phyloP scores from a whole-genome alignment of 2,113 vertebrate genomes.

The Epinephelus lanceolatus region DNA sequence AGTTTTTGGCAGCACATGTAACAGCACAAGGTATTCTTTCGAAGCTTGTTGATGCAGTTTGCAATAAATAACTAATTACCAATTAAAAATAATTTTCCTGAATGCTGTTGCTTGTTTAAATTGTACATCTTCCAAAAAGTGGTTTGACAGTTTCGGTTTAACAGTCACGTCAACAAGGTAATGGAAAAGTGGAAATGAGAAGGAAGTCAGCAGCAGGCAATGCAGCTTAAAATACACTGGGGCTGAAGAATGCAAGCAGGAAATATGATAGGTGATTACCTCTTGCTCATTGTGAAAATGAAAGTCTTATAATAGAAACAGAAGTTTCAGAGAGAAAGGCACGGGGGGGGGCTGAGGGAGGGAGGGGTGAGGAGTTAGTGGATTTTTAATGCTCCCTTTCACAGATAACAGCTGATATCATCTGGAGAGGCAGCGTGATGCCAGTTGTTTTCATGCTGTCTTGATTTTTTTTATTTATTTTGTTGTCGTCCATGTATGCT shows the following conservation, averaged over 20 bases:
- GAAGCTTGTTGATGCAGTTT: not conserved
- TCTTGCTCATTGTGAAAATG: constrained; percentile 52
- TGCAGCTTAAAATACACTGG: constrained; percentile 45
- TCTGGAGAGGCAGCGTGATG: constrained; percentile 32
- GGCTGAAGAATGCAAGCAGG: constrained; percentile 32
- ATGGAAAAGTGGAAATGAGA: constrained; percentile 38
- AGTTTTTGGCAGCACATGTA: not conserved
- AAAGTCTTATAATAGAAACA: constrained; percentile 54
- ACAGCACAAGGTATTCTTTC: not conserved
- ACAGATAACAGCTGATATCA: constrained; percentile 38
- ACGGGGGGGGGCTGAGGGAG: not conserved
- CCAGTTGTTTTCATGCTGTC: constrained; percentile 38
- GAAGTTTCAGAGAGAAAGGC: constrained; percentile 19
- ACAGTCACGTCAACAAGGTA: constrained; percentile 23
- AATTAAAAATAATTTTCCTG: constrained; percentile 11
- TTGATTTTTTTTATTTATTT: not conserved
- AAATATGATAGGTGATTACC: constrained; percentile 52
- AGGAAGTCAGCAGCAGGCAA: constrained; percentile 9
- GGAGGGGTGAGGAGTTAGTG: constrained; percentile 20
- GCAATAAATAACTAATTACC: constrained; percentile 1
- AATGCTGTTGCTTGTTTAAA: not conserved
- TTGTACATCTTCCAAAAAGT: not conserved
- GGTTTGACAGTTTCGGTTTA: constrained; percentile 8
- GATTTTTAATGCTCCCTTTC: constrained; percentile 43
- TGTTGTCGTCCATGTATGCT: not conserved